Evolutionary conservation across 1,140 invertebrate genomes (phyloP).

Genomic region (Tetragonula clypearis): DNA sequence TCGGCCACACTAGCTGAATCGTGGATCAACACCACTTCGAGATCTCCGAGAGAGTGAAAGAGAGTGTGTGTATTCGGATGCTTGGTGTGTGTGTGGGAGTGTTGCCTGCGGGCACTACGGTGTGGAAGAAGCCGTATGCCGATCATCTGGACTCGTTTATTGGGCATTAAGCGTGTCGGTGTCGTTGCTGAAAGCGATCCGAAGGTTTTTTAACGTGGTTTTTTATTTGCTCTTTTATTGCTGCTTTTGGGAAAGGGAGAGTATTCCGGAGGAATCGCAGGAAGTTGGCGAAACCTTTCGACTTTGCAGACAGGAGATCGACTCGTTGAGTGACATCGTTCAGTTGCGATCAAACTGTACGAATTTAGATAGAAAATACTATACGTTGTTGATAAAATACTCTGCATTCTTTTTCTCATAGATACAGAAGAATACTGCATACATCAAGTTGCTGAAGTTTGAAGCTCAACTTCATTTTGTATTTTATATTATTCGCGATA

Average conservation of each 20-base stretch:
- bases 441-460: no score
- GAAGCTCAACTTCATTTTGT: no score
- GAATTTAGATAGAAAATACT: no score
- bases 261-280: background rate
- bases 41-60: slow-evolving; percentile 36
- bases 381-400: no score
- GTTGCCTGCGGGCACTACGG: background rate
- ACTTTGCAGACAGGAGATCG: background rate
- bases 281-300: slow-evolving; percentile 4
- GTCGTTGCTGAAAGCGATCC: slow-evolving; percentile 15
- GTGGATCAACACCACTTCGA: slow-evolving; percentile 20
- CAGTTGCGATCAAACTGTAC: no score
- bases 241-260: no score
- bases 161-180: slow-evolving; percentile 31
- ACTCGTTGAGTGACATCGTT: no score
- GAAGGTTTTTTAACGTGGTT: background rate
- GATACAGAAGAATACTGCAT: no score
- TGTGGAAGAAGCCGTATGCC: slow-evolving; percentile 31
- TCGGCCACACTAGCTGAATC: slow-evolving; percentile 45
- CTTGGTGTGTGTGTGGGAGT: slow-evolving; percentile 15
- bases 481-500: no score
- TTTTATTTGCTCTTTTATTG: slow-evolving; percentile 1
- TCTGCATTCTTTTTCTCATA: no score
- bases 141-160: slow-evolving; percentile 46
- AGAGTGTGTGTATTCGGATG: no score